Percentiles rank a stretch among this genome's conserved stretches.
Conservation (phyloP, 2,113 vertebrate genomes). For the Pseudonaja textilis region DNA sequence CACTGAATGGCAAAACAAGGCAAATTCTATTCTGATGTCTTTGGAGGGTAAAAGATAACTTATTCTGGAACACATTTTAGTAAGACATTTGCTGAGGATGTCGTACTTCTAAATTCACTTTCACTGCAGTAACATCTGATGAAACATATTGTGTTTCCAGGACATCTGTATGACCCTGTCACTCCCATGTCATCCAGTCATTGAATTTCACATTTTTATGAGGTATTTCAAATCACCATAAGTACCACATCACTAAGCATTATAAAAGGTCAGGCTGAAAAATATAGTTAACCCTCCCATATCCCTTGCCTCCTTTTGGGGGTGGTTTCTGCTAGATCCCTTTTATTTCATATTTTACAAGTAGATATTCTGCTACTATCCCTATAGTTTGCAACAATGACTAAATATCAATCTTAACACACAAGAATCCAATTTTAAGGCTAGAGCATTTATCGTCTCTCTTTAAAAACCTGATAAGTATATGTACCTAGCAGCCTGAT, state of each 20-base stretch:
- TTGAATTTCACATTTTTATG: neutral
- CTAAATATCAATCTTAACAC: neutral
- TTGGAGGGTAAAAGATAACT: neutral
- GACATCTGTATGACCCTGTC: neutral
- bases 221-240: neutral
- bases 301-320: neutral
- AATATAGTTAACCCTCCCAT: neutral
- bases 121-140: neutral
- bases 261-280: neutral
- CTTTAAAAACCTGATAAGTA: neutral
- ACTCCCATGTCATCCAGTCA: neutral
- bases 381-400: neutral
- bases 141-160: neutral
- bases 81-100: neutral
- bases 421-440: neutral
- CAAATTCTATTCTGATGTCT: conserved; percentile 25
- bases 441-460: neutral
- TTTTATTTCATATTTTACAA: neutral
- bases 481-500: neutral
- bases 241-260: neutral
- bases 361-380: neutral
- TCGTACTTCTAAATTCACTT: neutral
- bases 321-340: neutral
- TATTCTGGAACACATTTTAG: neutral
- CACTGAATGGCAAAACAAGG: conserved; percentile 6